Conservation (phyloP, 53 echinoderm and acorn worm species). For the Crossaster papposus region DNA sequence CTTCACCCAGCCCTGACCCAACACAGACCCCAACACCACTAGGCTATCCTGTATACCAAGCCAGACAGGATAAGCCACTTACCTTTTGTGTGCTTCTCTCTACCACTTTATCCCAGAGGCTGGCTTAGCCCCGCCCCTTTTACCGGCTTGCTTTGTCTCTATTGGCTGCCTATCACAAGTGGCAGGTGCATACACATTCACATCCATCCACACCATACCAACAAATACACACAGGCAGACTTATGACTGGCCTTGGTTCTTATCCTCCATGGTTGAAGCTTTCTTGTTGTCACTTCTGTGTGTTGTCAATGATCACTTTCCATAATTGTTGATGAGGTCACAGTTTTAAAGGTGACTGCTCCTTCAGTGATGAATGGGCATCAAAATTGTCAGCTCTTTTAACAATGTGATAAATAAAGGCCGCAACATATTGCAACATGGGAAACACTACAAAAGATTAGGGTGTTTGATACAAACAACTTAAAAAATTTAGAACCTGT, state of each 20-base stretch:
- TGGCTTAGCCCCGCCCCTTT: slow-evolving; percentile 15
- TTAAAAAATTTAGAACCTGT: background rate
- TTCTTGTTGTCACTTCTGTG: slow-evolving; percentile 33
- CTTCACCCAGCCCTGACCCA: too few species aligned
- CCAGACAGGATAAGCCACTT: background rate
- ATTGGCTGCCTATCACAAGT: slow-evolving; percentile 40
- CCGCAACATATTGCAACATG: background rate
- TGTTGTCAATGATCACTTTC: slow-evolving; percentile 42
- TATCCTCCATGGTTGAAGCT: too few species aligned
- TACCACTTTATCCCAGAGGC: background rate
- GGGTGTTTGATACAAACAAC: background rate
- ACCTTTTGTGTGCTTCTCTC: slow-evolving; percentile 24
- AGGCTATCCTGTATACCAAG: background rate
- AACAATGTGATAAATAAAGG: background rate
- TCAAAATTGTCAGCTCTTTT: background rate
- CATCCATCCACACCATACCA: too few species aligned
- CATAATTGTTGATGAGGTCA: slow-evolving; percentile 15
- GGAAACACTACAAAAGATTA: background rate
- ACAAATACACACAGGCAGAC: background rate
- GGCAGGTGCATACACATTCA: slow-evolving; percentile 34
- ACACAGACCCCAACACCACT: background rate
- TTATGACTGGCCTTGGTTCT: background rate
- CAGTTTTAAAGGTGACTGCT: slow-evolving; percentile 2
- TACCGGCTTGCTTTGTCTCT: background rate
- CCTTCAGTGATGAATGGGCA: background rate